A percentile compares a stretch with the other conserved stretches of the same genome.
These are phyloP conservation scores for Lithophane socia DNA, from an alignment of 2,888 invertebrate genomes.

Conservation along the genomic window DNA sequence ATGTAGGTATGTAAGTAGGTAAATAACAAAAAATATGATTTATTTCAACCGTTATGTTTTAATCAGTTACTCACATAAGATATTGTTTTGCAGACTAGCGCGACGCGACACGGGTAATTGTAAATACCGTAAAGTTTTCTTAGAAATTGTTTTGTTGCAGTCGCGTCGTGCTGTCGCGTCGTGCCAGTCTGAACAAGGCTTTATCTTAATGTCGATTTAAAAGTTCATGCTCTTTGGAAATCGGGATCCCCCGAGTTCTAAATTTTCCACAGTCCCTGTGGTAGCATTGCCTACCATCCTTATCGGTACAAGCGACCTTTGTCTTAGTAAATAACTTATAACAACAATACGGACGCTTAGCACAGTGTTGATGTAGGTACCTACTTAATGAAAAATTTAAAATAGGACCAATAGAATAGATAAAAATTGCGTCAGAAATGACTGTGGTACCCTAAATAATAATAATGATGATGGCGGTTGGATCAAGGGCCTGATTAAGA, in stretches of 20 bases:
- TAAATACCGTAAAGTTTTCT: too few species aligned
- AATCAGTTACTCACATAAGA: background rate
- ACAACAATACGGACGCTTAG: background rate
- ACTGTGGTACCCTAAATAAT: background rate
- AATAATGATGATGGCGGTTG: background rate
- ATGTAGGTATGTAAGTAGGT: background rate
- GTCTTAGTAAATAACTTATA: slow-evolving; percentile 16
- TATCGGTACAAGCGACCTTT: slow-evolving; percentile 33
- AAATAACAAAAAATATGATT: background rate
- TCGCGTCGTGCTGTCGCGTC: too few species aligned
- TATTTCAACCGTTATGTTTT: too few species aligned
- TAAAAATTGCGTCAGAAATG: background rate
- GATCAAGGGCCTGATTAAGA: too few species aligned
- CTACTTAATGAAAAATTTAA: background rate
- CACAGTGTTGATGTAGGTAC: background rate
- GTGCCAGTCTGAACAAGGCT: too few species aligned
- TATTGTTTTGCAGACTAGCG: background rate
- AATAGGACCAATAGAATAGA: background rate
- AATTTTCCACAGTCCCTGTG: slow-evolving; percentile 7
- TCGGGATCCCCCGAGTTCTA: slow-evolving; percentile 3
- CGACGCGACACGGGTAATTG: too few species aligned
- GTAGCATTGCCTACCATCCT: background rate
- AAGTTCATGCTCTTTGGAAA: background rate
- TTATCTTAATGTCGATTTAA: background rate
- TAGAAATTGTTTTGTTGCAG: too few species aligned